phyloP scores from a whole-genome alignment of 2,113 vertebrate genomes.

The Python bivittatus region DNA sequence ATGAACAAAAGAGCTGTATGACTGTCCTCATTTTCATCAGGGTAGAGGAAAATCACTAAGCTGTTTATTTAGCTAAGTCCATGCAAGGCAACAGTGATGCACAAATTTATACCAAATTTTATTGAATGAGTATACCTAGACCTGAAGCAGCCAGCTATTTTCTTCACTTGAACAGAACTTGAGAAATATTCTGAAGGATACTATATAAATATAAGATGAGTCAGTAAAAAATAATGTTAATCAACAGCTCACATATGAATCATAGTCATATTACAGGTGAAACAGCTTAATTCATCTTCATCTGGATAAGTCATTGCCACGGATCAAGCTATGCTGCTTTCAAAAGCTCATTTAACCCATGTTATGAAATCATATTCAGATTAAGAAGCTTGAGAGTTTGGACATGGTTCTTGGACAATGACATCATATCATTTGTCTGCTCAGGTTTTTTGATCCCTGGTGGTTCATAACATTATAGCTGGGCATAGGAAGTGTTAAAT shows the following conservation, averaged over 20 bases:
- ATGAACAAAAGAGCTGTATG: background rate
- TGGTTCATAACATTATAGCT: background rate
- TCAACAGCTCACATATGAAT: conserved; percentile 57
- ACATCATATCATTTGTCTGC: background rate
- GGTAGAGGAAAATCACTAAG: conserved; percentile 31
- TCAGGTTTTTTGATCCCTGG: background rate
- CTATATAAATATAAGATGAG: conserved; percentile 51
- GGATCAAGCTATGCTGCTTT: background rate
- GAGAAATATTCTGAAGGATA: conserved; percentile 49
- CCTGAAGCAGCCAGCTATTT: conserved; percentile 37
- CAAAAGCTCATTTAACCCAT: background rate
- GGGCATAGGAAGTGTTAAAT: background rate
- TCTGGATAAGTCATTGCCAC: background rate
- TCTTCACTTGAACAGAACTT: conserved; percentile 3
- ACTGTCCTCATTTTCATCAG: conserved; percentile 40
- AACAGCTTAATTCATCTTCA: background rate
- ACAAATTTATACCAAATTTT: conserved; percentile 2
- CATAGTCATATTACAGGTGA: conserved; percentile 36
- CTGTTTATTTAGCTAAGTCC: background rate
- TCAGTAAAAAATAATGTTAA: conserved; percentile 54
- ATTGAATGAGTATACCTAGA: background rate
- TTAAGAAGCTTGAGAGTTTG: background rate
- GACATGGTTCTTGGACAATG: background rate
- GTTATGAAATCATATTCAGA: background rate
- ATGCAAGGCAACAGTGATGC: background rate